These are phyloP conservation scores for Lerema accius DNA, from an alignment of 1,140 invertebrate genomes.

Conservation along the genomic window DNA sequence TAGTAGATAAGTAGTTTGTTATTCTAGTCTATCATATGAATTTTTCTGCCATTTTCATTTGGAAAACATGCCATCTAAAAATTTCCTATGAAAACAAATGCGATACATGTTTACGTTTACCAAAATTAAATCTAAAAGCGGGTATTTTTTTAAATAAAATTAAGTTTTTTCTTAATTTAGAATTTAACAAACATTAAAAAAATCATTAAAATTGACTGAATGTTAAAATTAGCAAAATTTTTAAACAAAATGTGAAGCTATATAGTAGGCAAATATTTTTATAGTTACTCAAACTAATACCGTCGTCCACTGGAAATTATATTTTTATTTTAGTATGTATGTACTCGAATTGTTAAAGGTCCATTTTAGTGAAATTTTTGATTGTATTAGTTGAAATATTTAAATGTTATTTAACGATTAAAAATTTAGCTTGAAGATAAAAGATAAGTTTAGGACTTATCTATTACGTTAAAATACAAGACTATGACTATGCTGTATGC, in stretches of 20 bases:
- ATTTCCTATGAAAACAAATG: too few species aligned
- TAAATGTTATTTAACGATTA: too few species aligned
- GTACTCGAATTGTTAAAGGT: neutral
- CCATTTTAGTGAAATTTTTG: neutral
- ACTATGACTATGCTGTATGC: too few species aligned
- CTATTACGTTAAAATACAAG: too few species aligned
- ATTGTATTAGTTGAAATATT: neutral
- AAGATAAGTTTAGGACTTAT: too few species aligned
- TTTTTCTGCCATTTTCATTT: slow-evolving; percentile 8
- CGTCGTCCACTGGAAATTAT: neutral
- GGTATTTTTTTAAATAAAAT: slow-evolving; percentile 7
- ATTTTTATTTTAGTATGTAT: neutral
- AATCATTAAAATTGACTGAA: neutral
- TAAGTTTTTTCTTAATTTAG: neutral
- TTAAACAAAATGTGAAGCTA: neutral
- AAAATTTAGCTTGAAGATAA: too few species aligned
- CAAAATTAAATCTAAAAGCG: neutral
- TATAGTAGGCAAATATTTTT: neutral
- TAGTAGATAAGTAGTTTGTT: slow-evolving; percentile 9
- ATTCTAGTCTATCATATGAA: slow-evolving; percentile 19
- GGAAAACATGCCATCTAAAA: neutral
- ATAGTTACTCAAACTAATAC: neutral
- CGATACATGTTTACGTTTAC: neutral
- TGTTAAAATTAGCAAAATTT: neutral
- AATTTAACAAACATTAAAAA: neutral